Percentiles rank a stretch among this genome's conserved stretches.
phyloP scores from a whole-genome alignment of 2,888 invertebrate genomes.

The Caenorhabditis macrosperma region DNA sequence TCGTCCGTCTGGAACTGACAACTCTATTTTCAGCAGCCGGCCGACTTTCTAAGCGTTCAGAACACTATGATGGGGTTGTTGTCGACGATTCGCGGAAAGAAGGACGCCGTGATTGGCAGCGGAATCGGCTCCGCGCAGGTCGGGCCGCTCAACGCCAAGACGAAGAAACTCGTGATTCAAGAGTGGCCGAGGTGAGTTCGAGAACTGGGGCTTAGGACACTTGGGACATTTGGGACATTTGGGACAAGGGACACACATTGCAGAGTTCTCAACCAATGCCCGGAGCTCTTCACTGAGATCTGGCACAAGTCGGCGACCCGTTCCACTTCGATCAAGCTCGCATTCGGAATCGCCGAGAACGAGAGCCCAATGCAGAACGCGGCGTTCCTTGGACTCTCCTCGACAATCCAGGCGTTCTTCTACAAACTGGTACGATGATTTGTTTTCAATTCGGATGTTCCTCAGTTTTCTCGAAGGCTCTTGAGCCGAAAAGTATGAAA shows the following conservation, averaged over 20 bases:
- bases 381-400: constrained; percentile 63
- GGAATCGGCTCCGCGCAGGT: constrained; percentile 65
- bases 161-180: constrained; percentile 69
- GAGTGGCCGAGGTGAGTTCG: constrained; percentile 62
- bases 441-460: background rate
- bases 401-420: constrained; percentile 70
- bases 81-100: constrained; percentile 70
- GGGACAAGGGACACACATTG: constrained; percentile 2
- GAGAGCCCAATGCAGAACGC: constrained; percentile 67
- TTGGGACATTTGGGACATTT: too few relatives aligned
- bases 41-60: background rate
- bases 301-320: constrained; percentile 70
- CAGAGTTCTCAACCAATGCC: constrained; percentile 65
- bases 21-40: constrained; percentile 7
- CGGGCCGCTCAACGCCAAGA: constrained; percentile 63
- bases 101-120: constrained; percentile 54
- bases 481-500: too few relatives aligned
- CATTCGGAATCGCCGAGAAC: constrained; percentile 67
- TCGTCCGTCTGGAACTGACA: constrained; percentile 36
- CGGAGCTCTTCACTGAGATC: constrained; percentile 68
- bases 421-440: constrained; percentile 67
- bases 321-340: constrained; percentile 69
- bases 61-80: constrained; percentile 68
- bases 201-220: too few relatives aligned
- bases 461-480: too few relatives aligned